phyloP scores from a whole-genome alignment of 2,113 vertebrate genomes.

The Eidolon helvum region DNA sequence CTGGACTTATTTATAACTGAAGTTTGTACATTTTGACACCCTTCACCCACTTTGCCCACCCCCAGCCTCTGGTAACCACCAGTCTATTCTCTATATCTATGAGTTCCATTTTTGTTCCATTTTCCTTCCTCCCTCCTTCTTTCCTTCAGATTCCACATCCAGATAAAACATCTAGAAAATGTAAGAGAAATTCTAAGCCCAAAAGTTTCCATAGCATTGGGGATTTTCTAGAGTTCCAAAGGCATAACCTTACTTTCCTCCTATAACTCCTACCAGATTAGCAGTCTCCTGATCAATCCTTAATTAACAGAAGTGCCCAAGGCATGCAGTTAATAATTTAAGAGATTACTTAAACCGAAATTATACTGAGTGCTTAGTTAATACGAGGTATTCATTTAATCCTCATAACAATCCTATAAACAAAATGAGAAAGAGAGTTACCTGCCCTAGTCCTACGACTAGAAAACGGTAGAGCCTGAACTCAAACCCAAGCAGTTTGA shows the following conservation, averaged over 20 bases:
- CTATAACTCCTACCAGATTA: not conserved
- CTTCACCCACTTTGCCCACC: not conserved
- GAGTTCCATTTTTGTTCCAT: not conserved
- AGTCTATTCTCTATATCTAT: not conserved
- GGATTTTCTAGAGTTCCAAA: not conserved
- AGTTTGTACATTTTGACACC: not conserved
- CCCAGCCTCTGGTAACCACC: not conserved
- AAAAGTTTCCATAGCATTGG: not conserved
- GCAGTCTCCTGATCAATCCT: not conserved
- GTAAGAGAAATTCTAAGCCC: not conserved
- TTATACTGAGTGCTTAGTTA: not conserved
- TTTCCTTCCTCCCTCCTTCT: too few relatives aligned
- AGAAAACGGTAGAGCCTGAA: not conserved
- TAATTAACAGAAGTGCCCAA: not conserved
- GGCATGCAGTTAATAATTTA: not conserved
- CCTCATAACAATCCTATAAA: not conserved
- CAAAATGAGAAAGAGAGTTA: not conserved
- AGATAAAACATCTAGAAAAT: not conserved
- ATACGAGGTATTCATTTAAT: not conserved
- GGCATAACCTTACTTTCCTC: not conserved
- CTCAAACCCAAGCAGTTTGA: not conserved
- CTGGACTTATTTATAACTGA: not conserved
- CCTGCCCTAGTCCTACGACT: not conserved
- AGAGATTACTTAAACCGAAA: not conserved
- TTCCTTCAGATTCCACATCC: not conserved